Evolutionary conservation across 2,113 vertebrate genomes (phyloP).

Genomic region (Dasyprocta punctata): DNA sequence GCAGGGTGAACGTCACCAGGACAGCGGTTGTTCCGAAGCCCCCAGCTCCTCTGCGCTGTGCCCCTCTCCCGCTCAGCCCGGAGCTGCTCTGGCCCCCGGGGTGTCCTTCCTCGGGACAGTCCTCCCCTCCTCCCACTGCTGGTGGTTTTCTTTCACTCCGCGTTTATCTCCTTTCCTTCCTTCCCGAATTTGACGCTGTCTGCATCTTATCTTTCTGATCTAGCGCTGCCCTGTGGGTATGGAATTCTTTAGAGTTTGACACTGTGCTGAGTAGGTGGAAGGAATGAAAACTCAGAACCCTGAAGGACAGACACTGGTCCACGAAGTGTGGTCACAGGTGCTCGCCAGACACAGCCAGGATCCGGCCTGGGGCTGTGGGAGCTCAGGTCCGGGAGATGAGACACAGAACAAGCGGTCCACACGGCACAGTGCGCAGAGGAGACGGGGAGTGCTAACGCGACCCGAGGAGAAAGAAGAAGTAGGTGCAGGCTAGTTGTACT

Average conservation of each 20-base stretch:
- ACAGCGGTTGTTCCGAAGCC: constrained; percentile 85
- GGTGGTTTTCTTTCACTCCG: not conserved
- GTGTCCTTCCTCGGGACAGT: no score
- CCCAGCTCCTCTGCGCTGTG: not conserved
- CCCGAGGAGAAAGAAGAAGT: not conserved
- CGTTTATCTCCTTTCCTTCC: not conserved
- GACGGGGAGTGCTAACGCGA: not conserved
- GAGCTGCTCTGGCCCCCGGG: no score
- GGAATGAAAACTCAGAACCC: no score
- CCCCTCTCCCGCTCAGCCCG: not conserved
- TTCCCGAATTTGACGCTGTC: not conserved
- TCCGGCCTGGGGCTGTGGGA: not conserved
- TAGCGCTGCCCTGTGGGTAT: not conserved
- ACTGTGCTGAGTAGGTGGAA: not conserved
- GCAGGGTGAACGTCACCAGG: constrained; percentile 86
- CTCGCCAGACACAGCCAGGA: not conserved
- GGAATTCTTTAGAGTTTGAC: not conserved
- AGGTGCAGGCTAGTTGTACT: not conserved
- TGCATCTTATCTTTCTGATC: not conserved
- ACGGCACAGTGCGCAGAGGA: not conserved
- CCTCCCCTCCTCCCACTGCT: no score
- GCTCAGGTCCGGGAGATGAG: not conserved
- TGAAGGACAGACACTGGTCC: no score
- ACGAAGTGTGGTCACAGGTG: no score
- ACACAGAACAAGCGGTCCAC: no score